Percentiles rank a stretch among this genome's conserved stretches.
phyloP scores from a whole-genome alignment of 2,113 vertebrate genomes.

The Onychostoma macrolepis region DNA sequence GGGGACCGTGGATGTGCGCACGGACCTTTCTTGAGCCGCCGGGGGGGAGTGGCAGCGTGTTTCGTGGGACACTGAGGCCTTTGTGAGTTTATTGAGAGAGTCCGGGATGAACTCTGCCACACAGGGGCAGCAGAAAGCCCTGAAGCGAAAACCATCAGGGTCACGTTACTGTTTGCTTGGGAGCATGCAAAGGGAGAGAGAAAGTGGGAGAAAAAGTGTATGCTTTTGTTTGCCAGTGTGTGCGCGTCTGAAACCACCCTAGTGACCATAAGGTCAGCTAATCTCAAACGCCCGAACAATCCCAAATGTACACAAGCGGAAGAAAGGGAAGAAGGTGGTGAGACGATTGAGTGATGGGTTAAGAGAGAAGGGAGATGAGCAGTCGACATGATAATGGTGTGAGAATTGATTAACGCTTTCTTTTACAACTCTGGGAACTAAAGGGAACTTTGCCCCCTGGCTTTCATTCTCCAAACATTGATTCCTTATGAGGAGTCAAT shows the following conservation, averaged over 20 bases:
- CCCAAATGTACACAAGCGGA: constrained; percentile 58
- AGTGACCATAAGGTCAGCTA: constrained; percentile 67
- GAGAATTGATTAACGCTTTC: constrained; percentile 69
- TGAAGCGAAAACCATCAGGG: constrained; percentile 27
- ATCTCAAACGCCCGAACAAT: constrained; percentile 68
- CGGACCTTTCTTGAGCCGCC: not conserved
- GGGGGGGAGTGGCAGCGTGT: constrained; percentile 10
- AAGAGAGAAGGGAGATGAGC: constrained; percentile 73
- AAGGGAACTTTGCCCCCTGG: constrained; percentile 52
- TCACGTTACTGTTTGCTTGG: constrained; percentile 40
- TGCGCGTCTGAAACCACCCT: constrained; percentile 22
- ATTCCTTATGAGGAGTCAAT: constrained; percentile 55
- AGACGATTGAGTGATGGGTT: constrained; percentile 59
- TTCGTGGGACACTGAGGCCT: constrained; percentile 48
- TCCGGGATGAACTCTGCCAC: constrained; percentile 54
- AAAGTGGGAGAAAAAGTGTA: constrained; percentile 39
- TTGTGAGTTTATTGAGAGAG: constrained; percentile 43
- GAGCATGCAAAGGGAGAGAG: constrained; percentile 30
- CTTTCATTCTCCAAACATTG: constrained; percentile 64
- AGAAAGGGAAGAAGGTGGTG: constrained; percentile 46
- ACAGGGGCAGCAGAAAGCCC: constrained; percentile 58
- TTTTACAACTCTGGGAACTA: constrained; percentile 77
- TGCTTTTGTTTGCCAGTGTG: constrained; percentile 45
- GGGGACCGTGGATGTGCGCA: constrained; percentile 43
- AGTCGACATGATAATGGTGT: constrained; percentile 72